Conservation (phyloP, 2,113 vertebrate genomes). For the Cochlearius cochlearius region DNA sequence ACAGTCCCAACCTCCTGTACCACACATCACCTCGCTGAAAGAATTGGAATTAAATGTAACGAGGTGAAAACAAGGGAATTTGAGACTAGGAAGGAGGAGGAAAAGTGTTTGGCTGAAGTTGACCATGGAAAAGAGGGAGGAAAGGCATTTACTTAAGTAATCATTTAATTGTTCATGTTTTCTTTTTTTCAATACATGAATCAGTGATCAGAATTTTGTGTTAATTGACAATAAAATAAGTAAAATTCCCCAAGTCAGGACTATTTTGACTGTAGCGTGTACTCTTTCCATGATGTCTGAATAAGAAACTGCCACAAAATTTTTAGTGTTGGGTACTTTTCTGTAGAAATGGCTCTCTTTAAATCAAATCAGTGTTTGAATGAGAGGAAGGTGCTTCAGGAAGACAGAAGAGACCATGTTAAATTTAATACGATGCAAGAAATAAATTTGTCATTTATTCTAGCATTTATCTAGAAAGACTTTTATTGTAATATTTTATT, state of each 20-base stretch:
- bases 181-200: neutral
- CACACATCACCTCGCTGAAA: neutral
- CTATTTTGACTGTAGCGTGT: neutral
- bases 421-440: neutral
- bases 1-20: neutral
- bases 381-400: neutral
- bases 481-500: neutral
- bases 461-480: neutral
- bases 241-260: neutral
- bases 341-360: neutral
- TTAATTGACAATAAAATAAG: neutral
- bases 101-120: neutral
- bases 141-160: neutral
- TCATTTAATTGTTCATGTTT: neutral
- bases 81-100: neutral
- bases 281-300: neutral
- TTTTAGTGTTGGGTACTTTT: neutral
- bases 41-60: neutral
- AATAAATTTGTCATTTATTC: neutral
- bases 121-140: neutral
- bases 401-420: neutral
- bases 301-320: neutral
- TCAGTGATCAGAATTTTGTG: neutral
- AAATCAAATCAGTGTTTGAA: neutral
- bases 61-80: neutral